phyloP scores from a whole-genome alignment of 1,140 invertebrate species.

The Drosophila orena region DNA sequence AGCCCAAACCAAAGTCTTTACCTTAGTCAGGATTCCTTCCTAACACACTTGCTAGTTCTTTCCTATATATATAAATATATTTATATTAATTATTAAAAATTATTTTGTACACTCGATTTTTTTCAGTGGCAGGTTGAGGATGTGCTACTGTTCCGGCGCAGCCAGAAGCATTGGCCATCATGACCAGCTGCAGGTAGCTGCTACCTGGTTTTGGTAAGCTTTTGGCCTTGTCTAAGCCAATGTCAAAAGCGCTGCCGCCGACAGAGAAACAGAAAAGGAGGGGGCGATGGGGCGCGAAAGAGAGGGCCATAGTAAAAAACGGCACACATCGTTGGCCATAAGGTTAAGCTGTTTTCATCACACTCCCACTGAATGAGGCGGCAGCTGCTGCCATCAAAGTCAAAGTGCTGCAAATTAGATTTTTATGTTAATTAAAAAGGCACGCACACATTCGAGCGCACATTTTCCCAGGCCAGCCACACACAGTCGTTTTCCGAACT shows the following conservation, averaged over 20 bases:
- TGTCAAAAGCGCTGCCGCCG: slow-evolving; percentile 62
- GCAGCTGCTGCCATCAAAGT: slow-evolving; percentile 45
- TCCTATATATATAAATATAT: no score
- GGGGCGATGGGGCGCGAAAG: background rate
- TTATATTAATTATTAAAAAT: no score
- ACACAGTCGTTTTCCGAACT: slow-evolving; percentile 22
- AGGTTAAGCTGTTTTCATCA: slow-evolving; percentile 81
- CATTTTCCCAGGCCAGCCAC: background rate
- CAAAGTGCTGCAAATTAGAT: slow-evolving; percentile 78
- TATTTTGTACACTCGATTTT: background rate
- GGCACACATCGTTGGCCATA: slow-evolving; percentile 80
- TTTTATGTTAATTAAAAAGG: slow-evolving; percentile 83
- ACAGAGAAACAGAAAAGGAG: slow-evolving; percentile 14
- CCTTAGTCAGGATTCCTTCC: no score
- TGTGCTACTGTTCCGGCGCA: slow-evolving; percentile 23
- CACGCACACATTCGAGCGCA: slow-evolving; percentile 38
- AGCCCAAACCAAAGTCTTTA: no score
- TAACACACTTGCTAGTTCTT: no score
- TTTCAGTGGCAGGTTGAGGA: slow-evolving; percentile 1
- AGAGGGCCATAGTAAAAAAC: slow-evolving; percentile 45
- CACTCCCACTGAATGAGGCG: slow-evolving; percentile 14
- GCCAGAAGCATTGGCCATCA: slow-evolving; percentile 45
- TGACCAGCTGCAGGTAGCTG: slow-evolving; percentile 67
- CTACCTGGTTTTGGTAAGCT: slow-evolving; percentile 54
- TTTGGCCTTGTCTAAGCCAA: slow-evolving; percentile 74